A percentile compares a stretch with the other conserved stretches of the same genome.
Conservation (phyloP, 64 coral and sea anemone genomes). For the Acropora tenuis region DNA sequence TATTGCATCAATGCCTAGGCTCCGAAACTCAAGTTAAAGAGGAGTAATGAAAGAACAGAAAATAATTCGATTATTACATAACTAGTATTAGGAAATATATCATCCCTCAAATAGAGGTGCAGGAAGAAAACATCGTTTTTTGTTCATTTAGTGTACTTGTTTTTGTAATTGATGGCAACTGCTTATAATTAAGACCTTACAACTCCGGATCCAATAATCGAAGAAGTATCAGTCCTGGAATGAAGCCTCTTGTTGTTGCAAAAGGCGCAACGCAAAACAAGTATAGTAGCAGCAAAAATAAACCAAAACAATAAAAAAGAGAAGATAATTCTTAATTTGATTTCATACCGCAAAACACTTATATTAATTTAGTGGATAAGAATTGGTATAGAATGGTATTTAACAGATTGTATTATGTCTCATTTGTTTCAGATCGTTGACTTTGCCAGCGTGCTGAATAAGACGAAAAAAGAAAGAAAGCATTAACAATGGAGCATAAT, state of each 20-base stretch:
- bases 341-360: neutral
- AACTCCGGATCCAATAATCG: neutral
- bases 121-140: neutral
- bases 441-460: neutral
- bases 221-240: neutral
- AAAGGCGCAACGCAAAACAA: neutral
- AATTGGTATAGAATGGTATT: neutral
- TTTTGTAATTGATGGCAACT: too few species aligned
- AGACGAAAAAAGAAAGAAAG: neutral
- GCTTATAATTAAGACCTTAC: neutral
- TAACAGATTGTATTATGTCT: neutral
- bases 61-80: neutral
- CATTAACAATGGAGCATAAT: neutral
- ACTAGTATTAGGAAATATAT: neutral
- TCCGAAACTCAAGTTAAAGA: neutral
- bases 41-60: neutral
- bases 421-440: neutral
- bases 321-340: neutral
- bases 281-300: neutral
- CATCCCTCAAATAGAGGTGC: neutral
- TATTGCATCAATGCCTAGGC: neutral
- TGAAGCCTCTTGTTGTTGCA: neutral
- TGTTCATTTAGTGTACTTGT: neutral
- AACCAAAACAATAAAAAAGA: neutral
- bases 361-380: neutral